Evolutionary conservation across 2,797 vertebrate genomes (phyloP).

Genomic region (Sebastes iracundus): DNA sequence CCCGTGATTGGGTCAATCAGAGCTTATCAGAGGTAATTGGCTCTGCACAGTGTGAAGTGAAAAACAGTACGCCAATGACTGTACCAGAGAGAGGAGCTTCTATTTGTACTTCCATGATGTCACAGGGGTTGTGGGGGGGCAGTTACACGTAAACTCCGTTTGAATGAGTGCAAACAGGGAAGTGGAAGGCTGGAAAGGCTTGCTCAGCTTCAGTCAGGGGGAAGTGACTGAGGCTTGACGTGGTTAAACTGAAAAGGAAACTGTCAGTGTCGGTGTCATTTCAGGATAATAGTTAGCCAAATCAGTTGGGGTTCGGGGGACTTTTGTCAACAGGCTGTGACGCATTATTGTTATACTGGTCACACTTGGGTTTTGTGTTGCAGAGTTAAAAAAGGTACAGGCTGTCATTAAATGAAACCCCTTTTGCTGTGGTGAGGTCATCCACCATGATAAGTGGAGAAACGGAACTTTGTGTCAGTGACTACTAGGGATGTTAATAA

Average conservation of each 20-base stretch:
- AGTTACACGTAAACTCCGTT: not conserved
- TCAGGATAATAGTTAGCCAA: not conserved
- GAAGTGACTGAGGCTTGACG: slow-evolving; percentile 17
- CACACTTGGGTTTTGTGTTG: not conserved
- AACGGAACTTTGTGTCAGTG: not conserved
- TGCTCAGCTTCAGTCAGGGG: slow-evolving; percentile 32
- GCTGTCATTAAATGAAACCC: not conserved
- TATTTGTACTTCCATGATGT: slow-evolving; percentile 24
- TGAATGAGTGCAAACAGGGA: slow-evolving; percentile 21
- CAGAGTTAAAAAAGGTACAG: not conserved
- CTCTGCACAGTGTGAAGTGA: not conserved
- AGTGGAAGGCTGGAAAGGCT: slow-evolving; percentile 44
- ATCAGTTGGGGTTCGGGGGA: not conserved
- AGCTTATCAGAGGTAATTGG: not conserved
- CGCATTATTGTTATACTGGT: not conserved
- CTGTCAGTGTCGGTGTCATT: not conserved
- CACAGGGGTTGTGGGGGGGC: not conserved
- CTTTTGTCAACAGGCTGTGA: not conserved
- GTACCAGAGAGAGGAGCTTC: not conserved
- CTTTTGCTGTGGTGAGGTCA: not conserved
- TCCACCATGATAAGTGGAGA: not conserved
- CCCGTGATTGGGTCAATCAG: not conserved
- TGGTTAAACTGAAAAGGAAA: slow-evolving; percentile 30
- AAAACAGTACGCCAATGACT: not conserved
- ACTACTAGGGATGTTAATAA: no score